Conservation (phyloP, 2,888 invertebrate genomes). For the Aethes cnicana region DNA sequence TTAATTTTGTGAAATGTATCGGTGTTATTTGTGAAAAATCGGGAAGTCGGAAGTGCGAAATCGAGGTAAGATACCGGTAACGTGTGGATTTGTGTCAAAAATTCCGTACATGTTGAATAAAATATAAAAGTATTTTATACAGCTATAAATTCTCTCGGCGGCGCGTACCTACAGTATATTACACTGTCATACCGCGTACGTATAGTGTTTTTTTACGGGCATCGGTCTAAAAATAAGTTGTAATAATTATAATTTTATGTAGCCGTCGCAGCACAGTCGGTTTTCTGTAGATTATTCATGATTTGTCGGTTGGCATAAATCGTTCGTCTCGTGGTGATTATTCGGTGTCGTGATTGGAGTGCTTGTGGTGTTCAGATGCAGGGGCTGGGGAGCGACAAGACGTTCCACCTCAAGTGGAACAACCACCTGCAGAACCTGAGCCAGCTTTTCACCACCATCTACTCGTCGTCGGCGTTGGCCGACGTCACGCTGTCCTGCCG, state of each 20-base stretch:
- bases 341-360: constrained; percentile 56
- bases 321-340: constrained; percentile 67
- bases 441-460: constrained; percentile 86
- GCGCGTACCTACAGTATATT: constrained; percentile 80
- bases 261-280: constrained; percentile 78
- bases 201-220: constrained; percentile 83
- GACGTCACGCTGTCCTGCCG: constrained; percentile 88
- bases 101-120: constrained; percentile 57
- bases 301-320: constrained; percentile 40
- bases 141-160: constrained; percentile 78
- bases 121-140: constrained; percentile 74
- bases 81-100: constrained; percentile 62
- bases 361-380: constrained; percentile 80
- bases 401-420: constrained; percentile 87
- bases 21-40: constrained; percentile 80
- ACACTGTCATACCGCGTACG: constrained; percentile 82
- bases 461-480: constrained; percentile 86
- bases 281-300: constrained; percentile 76
- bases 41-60: constrained; percentile 72
- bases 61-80: constrained; percentile 72
- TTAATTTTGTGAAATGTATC: constrained; percentile 82
- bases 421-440: constrained; percentile 88
- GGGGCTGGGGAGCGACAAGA: constrained; percentile 84
- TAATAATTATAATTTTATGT: constrained; percentile 83
- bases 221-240: constrained; percentile 83